Evolutionary conservation across 1,140 invertebrate species (phyloP).

Genomic region (Acyrthosiphon pisum): DNA sequence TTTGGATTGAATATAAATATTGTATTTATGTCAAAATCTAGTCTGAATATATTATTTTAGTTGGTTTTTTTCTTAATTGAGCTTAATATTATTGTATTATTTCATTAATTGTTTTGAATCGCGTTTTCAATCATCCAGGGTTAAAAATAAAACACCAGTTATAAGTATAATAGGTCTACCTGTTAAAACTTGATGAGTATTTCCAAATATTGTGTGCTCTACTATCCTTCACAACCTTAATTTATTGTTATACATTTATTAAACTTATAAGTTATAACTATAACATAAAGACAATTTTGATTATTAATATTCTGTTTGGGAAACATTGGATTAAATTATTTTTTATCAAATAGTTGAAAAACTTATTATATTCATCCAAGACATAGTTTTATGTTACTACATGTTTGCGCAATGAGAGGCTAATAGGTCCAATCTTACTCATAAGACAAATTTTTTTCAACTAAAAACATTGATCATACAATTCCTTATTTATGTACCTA

Average conservation of each 20-base stretch:
- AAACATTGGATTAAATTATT: neutral
- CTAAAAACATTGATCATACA: conserved; percentile 14
- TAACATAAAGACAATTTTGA: neutral
- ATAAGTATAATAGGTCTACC: conserved; percentile 34
- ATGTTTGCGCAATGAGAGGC: neutral
- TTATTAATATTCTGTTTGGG: neutral
- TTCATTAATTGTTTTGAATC: conserved; percentile 4
- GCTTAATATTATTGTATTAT: conserved; percentile 30
- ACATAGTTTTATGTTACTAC: neutral
- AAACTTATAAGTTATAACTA: neutral
- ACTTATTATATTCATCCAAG: neutral
- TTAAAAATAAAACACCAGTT: conserved; percentile 45
- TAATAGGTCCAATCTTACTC: neutral
- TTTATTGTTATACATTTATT: neutral
- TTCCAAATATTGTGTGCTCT: conserved; percentile 5
- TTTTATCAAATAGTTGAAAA: neutral
- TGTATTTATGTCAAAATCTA: conserved; percentile 35
- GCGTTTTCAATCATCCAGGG: conserved; percentile 51
- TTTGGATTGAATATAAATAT: conserved; percentile 2
- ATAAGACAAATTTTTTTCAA: neutral
- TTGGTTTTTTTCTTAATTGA: conserved; percentile 32
- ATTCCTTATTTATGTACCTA: neutral
- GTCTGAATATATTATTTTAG: conserved; percentile 25
- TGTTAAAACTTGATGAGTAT: conserved; percentile 16
- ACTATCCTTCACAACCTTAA: neutral